Base-by-base conservation (phyloP, 2,888 invertebrate species). In the Synanthedon vespiformis region DNA sequence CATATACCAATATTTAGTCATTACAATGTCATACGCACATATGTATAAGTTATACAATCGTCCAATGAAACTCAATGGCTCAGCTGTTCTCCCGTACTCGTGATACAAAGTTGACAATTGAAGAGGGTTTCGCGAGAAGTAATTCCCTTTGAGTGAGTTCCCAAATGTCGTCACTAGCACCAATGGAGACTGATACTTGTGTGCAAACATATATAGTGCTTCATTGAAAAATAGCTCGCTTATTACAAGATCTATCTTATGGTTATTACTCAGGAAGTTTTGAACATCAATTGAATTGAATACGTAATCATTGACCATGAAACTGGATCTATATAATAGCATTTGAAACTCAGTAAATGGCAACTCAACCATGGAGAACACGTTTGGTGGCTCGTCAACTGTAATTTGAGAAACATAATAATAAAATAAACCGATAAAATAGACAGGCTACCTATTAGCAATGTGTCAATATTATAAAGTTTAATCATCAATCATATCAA, bases 131-230 rank as follows among this genome's bases (percentile, higher is more conserved):
- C 56, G 49, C 47, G 51, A 52, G 40, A 54, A 57, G 49, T 51
- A 57, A 49, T 60, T 58, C 18, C 52, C 52, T 44, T 56, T 58
- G 12, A 60, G 16, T 0, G 55, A 55, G 48, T 60, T 60, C 8
- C 60, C 58, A 48, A 56, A 58, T 8, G 60, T 56, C 8, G 56
- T 58, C 16, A 58, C 50, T 34, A 60, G 51, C 11, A 58, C 55
- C 0, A 57, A 51, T 8, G 60, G 58, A 2, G 60, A 58, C 40
- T 57, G 58, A 53, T 58, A 60, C 50, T 56, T 56, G 52, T 57
- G 58, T 12, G 60, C 58, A 13, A 60, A 56, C 57, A 58, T 58
- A 34, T 60, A 58, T 5, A 58, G 52, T 8, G 55, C 53, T 47
- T 60, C 60, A 40, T 58, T 58, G 34, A 54, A 58, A 16, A 60